These are phyloP conservation scores for Lepidothrix coronata DNA, from an alignment of 2,113 vertebrate genomes.

Conservation along the genomic window DNA sequence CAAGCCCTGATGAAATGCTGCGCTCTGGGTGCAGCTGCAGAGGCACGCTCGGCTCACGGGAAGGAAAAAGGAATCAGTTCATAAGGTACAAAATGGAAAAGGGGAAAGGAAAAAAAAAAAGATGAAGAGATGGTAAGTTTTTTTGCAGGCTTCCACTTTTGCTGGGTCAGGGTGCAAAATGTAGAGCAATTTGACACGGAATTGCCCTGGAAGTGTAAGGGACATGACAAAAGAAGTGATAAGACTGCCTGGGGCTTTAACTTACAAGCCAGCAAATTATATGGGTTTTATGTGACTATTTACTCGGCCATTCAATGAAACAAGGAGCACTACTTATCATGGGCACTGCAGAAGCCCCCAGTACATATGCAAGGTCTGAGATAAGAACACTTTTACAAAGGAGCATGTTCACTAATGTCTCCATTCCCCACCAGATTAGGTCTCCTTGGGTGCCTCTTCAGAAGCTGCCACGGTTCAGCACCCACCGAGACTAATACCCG, in stretches of 20 bases:
- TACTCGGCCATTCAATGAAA: constrained; percentile 54
- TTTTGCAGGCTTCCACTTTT: constrained; percentile 10
- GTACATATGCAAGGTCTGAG: constrained; percentile 44
- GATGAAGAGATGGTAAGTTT: not conserved
- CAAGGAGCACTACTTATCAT: constrained; percentile 22
- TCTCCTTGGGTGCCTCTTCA: constrained; percentile 25
- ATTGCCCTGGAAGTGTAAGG: constrained; percentile 53
- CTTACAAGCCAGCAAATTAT: constrained; percentile 68
- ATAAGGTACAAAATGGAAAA: not conserved
- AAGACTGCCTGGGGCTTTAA: constrained; percentile 68
- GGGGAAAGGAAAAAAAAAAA: rapidly evolving
- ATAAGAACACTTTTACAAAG: constrained; percentile 29
- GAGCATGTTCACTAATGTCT: constrained; percentile 33
- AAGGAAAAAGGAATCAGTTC: not conserved
- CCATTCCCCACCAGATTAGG: constrained; percentile 43
- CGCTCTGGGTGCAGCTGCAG: not conserved
- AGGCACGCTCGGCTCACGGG: not conserved
- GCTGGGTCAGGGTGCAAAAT: constrained; percentile 12
- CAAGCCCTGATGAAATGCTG: not conserved
- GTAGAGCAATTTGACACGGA: constrained; percentile 54
- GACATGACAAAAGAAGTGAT: constrained; percentile 57
- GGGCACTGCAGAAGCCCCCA: constrained; percentile 3
- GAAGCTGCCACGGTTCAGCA: constrained; percentile 5
- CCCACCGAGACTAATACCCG: constrained; percentile 22
- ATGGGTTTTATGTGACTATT: constrained; percentile 68